These are phyloP conservation scores for Sepioteuthis lessoniana DNA, from an alignment of 2,888 invertebrate genomes.

Conservation along the genomic window DNA sequence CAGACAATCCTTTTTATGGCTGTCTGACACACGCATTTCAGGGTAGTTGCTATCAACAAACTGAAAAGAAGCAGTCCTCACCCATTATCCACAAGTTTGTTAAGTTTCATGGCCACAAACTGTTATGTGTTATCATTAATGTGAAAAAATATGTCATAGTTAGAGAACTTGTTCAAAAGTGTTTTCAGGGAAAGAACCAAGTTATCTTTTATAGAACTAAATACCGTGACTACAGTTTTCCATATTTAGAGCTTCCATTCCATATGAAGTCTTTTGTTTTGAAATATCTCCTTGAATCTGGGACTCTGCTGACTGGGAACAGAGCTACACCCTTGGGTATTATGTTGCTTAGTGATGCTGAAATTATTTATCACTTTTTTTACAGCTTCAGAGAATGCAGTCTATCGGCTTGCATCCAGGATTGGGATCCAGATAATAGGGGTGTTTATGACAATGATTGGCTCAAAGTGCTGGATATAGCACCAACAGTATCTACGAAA, in stretches of 20 bases:
- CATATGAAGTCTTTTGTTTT: conserved; percentile 44
- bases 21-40: conserved; percentile 40
- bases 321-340: conserved; percentile 38
- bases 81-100: conserved; percentile 42
- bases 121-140: conserved; percentile 40
- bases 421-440: conserved; percentile 41
- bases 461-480: not conserved
- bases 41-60: conserved; percentile 35
- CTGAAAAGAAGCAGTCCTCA: too few relatives aligned
- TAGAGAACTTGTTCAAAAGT: conserved; percentile 38
- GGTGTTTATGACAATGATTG: conserved; percentile 35
- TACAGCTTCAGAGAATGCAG: conserved; percentile 42
- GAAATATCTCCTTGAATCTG: conserved; percentile 41
- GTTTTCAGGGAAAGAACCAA: conserved; percentile 45
- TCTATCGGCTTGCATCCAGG: conserved; percentile 25
- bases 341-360: conserved; percentile 39
- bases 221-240: conserved; percentile 40
- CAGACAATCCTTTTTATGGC: not conserved
- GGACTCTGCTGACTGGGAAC: conserved; percentile 12
- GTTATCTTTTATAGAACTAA: conserved; percentile 45
- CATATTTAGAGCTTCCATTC: conserved; percentile 41
- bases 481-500: not conserved
- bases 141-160: conserved; percentile 47
- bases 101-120: conserved; percentile 46
- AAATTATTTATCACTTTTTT: conserved; percentile 47